phyloP scores from a whole-genome alignment of 2,888 invertebrate genomes.

The Odontocerum albicorne region DNA sequence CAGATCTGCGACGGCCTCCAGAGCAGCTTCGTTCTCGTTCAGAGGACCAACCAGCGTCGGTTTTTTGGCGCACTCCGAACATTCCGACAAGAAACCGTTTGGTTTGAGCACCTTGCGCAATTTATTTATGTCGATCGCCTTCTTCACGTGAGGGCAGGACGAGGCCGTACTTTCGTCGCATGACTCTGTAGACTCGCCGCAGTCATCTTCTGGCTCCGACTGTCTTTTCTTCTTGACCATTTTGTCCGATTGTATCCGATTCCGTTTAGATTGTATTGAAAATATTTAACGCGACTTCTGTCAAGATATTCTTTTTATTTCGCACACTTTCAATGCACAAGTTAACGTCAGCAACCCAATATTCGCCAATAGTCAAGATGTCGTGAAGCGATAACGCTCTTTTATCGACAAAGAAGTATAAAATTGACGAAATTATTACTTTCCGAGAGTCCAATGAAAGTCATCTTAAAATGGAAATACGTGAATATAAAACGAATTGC shows the following conservation, averaged over 20 bases:
- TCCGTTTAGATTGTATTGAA: not conserved
- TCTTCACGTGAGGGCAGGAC: conserved; percentile 69
- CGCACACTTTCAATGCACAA: too few species aligned
- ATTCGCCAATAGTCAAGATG: conserved; percentile 23
- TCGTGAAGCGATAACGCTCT: conserved; percentile 4
- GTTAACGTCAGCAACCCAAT: conserved; percentile 16
- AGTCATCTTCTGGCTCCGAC: conserved; percentile 63
- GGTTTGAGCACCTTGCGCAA: conserved; percentile 61
- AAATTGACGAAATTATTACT: too few species aligned
- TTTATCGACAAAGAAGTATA: too few species aligned
- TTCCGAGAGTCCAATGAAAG: too few species aligned
- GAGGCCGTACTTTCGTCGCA: conserved; percentile 67
- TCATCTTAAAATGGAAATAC: too few species aligned
- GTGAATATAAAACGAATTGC: too few species aligned
- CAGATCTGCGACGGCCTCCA: not conserved
- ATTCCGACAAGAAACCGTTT: conserved; percentile 58
- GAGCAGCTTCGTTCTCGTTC: conserved; percentile 36
- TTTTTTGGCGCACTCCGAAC: conserved; percentile 61
- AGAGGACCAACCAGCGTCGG: conserved; percentile 45
- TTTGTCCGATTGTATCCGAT: not conserved
- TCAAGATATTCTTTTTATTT: too few species aligned
- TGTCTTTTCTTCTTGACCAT: conserved; percentile 79
- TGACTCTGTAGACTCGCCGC: conserved; percentile 70
- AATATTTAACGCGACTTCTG: not conserved
- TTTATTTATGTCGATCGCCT: conserved; percentile 65